Percentiles rank a stretch among this genome's conserved stretches.
phyloP scores from a whole-genome alignment of 1,140 invertebrate genomes.

The Periplaneta americana region DNA sequence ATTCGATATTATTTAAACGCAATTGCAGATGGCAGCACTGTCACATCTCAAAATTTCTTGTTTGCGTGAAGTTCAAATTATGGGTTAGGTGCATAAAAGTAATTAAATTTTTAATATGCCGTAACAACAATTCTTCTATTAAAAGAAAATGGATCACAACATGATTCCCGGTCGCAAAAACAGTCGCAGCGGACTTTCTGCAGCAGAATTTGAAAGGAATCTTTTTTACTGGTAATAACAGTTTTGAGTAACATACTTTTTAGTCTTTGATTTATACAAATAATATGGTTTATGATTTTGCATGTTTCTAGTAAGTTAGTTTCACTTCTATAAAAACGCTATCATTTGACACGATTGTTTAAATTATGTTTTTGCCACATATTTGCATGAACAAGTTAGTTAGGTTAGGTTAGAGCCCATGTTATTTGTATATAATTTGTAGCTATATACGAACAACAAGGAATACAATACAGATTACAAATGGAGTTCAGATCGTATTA shows the following conservation, averaged over 20 bases:
- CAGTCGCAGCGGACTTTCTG: constrained; percentile 21
- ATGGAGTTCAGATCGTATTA: no score
- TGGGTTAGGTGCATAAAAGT: background rate
- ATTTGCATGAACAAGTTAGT: no score
- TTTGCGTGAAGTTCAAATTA: background rate
- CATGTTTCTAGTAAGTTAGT: background rate
- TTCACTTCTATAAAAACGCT: background rate
- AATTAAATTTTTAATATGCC: background rate
- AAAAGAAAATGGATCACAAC: background rate
- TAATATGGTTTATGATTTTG: background rate
- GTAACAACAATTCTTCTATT: no score
- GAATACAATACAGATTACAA: no score
- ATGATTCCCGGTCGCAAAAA: background rate
- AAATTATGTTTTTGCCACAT: no score
- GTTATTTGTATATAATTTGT: no score
- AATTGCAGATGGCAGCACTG: background rate
- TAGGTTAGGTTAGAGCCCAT: no score
- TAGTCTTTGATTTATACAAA: no score
- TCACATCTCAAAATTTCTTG: no score
- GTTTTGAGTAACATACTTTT: no score
- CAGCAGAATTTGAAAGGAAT: constrained; percentile 46
- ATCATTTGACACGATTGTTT: background rate
- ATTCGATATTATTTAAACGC: background rate
- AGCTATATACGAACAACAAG: no score
- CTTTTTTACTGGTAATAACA: constrained; percentile 35